Base-by-base conservation (phyloP, 2,797 vertebrate species). In the Alauda arvensis region DNA sequence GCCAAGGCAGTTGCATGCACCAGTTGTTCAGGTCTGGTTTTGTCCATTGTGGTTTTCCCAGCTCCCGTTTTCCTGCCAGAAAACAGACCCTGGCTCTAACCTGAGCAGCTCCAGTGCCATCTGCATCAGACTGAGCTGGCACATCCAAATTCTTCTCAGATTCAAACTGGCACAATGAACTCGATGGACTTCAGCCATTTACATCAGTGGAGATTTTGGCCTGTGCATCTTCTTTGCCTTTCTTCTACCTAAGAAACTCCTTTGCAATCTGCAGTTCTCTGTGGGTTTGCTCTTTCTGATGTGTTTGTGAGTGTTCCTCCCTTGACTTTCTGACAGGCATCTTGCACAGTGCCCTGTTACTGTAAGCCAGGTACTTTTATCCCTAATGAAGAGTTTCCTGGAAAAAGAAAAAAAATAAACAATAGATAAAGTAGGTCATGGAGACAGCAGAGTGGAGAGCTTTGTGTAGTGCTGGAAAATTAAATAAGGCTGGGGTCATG, bases 311-410 rank as follows among this genome's bases (percentile, higher is more conserved):
- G 87, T 75, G 83, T 62, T 92, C 84, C 89, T 95, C 89, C 67
- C 53, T 21, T 33, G 18, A 49, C 49, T 90, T 83, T 43, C 12
- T 77, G 92, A 94, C 92, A 94, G 93, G 82, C 89, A 57, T 51
- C 95, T 94, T 96, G 90, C 92, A 81, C 91, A 93, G 91, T 81
- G 75, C 67, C 63, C 70, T 94, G 40, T 97, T 97, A 92, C 96
- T 91, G 96, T 96, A 97, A 97, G 80, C 91, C 87, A 96, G 96
- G 96, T 97, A 95, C 95, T 97, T 96, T 96, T 94, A 95, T 85
- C 82, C 84, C 83, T 96, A 96, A 97, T 96, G 96, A 97, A 94
- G 89, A 45, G 75, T 90, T 97, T 97, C 96, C 96, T 96, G 96
- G 95, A 82, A 87, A 94, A 95, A 91, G 89, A 93, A 79, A 69